A percentile compares a stretch with the other conserved stretches of the same genome.
Conservation (phyloP, 2,888 invertebrate species). For the Microplitis deprimator region DNA sequence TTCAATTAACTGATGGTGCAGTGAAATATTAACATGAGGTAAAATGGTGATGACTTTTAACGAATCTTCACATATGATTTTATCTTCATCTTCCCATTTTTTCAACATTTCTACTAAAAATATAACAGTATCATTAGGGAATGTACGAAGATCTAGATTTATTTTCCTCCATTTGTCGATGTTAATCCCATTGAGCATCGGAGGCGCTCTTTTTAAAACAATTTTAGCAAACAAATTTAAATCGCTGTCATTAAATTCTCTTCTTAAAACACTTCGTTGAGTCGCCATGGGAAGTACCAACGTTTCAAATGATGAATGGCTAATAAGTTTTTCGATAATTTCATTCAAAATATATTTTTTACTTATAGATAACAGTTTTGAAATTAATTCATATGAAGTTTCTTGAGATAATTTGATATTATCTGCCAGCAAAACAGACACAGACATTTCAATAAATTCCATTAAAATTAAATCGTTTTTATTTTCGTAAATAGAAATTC, state of each 20-base stretch:
- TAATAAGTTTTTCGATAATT: slow-evolving; percentile 78
- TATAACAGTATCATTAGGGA: slow-evolving; percentile 50
- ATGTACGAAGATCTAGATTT: slow-evolving; percentile 72
- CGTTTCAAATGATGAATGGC: slow-evolving; percentile 81
- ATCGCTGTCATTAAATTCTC: slow-evolving; percentile 73
- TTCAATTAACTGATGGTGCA: slow-evolving; percentile 49
- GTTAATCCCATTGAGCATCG: slow-evolving; percentile 76
- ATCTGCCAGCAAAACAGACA: slow-evolving; percentile 70
- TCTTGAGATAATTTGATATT: slow-evolving; percentile 81
- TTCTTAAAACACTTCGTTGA: slow-evolving; percentile 73
- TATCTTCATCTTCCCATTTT: slow-evolving; percentile 30
- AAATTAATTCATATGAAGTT: slow-evolving; percentile 79
- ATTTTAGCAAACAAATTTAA: slow-evolving; percentile 79
- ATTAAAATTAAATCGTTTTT: slow-evolving; percentile 49
- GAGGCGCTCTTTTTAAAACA: slow-evolving; percentile 78
- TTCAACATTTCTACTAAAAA: slow-evolving; percentile 54
- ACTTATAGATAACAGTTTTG: slow-evolving; percentile 76
- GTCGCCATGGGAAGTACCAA: slow-evolving; percentile 80
- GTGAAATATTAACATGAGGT: slow-evolving; percentile 60
- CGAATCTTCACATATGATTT: slow-evolving; percentile 50
- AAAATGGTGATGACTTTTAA: slow-evolving; percentile 60
- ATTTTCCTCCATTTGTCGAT: slow-evolving; percentile 79
- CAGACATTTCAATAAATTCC: slow-evolving; percentile 56
- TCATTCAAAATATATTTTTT: slow-evolving; percentile 76
- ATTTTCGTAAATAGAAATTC: slow-evolving; percentile 54